Evolutionary conservation across 2,797 vertebrate genomes (phyloP), one percentile per base, ranked within the genome.

Genomic region (Cheracebus regulus): DNA sequence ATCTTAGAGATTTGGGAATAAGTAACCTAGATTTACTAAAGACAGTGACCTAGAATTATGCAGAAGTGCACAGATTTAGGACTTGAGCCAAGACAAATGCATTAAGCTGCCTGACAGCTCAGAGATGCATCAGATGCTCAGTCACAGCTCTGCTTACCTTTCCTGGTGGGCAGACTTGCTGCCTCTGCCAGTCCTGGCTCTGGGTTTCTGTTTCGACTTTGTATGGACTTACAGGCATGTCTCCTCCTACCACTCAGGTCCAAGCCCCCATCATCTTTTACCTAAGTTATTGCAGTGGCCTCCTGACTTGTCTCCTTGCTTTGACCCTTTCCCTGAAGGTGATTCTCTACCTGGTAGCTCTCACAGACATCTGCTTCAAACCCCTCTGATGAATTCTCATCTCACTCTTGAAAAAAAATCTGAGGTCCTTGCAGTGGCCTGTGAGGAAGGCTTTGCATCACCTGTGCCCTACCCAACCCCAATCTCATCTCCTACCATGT

Each of bases 1-100:
- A 85, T 93, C 55, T 81, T 90, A 83, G 86, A 85, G 72, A 95
- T 87, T 55, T 90, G 36, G 64, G 50, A 80, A 78, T 79, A 73
- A 93, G 89, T 39, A 67, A 50, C 52, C 82, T 70, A 28, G 39
- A 91, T 90, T 90, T 90, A 67, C 48, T 36, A 61, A 81, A 76
- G 19, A 52, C 6, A 6, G 33, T 58, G 46, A 48, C 7, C 41
- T 76, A 44, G 48, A 72, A 50, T 84, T 48, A 76, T 24, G 57
- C 36, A 50, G 44, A 84, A 19, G 19, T 33, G 0, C 14, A 70
- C 2, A 4, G 73, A 36, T 33, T 33, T 73, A 80, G 58, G 36
- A n/a, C 10, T 30, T 9, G 57, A 84, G 72, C 12, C n/a, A 50
- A 72, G 7, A 58, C 12, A n/a, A n/a, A 52, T 70, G 70, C 28